These are phyloP conservation scores for Enteromius unitaeniatus DNA, from an alignment of 2,797 vertebrate genomes.

Conservation along the genomic window DNA sequence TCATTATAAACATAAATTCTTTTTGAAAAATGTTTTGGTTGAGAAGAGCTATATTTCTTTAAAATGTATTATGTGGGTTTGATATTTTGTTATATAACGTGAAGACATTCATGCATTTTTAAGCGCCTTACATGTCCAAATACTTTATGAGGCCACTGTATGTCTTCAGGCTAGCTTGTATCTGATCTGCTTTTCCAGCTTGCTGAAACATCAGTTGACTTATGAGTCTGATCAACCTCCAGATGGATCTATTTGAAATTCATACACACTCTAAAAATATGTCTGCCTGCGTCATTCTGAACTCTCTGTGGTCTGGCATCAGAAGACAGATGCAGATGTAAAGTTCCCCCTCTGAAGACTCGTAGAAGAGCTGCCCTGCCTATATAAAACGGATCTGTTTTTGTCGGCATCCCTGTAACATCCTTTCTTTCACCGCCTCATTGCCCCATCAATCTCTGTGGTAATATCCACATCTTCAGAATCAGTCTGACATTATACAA, in stretches of 20 bases:
- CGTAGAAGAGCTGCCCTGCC: slow-evolving; percentile 15
- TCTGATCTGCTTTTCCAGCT: slow-evolving; percentile 4
- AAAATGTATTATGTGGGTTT: background rate
- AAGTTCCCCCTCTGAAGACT: slow-evolving; percentile 30
- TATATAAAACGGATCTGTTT: slow-evolving; percentile 12
- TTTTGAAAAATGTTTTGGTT: background rate
- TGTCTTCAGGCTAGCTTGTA: slow-evolving; percentile 16
- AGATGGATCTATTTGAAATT: slow-evolving; percentile 61
- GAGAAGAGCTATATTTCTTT: background rate
- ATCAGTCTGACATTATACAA: no score
- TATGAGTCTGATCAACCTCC: slow-evolving; percentile 55
- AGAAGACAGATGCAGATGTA: slow-evolving; percentile 43
- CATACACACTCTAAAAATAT: slow-evolving; percentile 58
- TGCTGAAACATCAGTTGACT: slow-evolving; percentile 47
- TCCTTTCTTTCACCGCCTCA: background rate
- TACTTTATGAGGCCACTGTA: slow-evolving; percentile 8
- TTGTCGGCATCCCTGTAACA: background rate
- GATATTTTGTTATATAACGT: slow-evolving; percentile 2
- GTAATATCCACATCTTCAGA: background rate
- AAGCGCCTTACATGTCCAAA: background rate
- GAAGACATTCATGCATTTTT: slow-evolving; percentile 29
- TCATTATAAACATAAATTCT: background rate
- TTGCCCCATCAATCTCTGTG: background rate
- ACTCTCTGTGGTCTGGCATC: slow-evolving; percentile 54
- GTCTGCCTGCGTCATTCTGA: slow-evolving; percentile 45